Conservation (phyloP, 2,888 invertebrate species). For the Leistus spinibarbis region DNA sequence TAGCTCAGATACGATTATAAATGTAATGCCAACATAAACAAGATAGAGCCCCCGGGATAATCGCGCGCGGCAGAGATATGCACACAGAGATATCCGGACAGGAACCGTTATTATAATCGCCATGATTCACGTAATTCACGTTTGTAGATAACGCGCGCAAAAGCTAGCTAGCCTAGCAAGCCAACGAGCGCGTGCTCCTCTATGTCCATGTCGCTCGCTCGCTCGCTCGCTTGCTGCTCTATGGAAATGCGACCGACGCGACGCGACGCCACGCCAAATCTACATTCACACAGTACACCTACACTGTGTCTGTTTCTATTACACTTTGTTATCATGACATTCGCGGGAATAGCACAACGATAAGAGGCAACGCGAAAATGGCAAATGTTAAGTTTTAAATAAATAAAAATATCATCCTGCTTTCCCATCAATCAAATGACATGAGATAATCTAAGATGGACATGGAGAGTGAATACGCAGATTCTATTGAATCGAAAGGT, state of each 20-base stretch:
- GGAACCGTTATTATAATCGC: conserved; percentile 57
- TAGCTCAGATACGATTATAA: conserved; percentile 49
- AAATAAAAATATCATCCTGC: too few relatives aligned
- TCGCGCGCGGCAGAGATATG: conserved; percentile 44
- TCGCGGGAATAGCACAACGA: too few relatives aligned
- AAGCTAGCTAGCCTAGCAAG: conserved; percentile 33
- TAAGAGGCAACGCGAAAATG: too few relatives aligned
- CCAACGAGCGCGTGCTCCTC: background rate
- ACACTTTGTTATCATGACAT: background rate
- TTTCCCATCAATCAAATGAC: too few relatives aligned
- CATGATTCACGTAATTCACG: conserved; percentile 57
- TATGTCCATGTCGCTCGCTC: background rate
- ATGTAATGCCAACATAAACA: conserved; percentile 46
- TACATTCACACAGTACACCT: background rate
- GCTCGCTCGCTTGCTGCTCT: background rate
- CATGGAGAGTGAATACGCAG: too few relatives aligned
- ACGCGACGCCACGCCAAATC: background rate
- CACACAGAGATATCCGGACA: conserved; percentile 55
- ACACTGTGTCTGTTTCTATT: background rate
- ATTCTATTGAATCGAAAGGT: too few relatives aligned
- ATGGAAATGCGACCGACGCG: background rate
- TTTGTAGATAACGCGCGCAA: conserved; percentile 40
- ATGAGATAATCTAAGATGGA: too few relatives aligned
- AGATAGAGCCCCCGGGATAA: conserved; percentile 49
- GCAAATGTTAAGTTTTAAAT: too few relatives aligned